phyloP scores from a whole-genome alignment of 2,113 vertebrate genomes.

The Spermophilus dauricus region DNA sequence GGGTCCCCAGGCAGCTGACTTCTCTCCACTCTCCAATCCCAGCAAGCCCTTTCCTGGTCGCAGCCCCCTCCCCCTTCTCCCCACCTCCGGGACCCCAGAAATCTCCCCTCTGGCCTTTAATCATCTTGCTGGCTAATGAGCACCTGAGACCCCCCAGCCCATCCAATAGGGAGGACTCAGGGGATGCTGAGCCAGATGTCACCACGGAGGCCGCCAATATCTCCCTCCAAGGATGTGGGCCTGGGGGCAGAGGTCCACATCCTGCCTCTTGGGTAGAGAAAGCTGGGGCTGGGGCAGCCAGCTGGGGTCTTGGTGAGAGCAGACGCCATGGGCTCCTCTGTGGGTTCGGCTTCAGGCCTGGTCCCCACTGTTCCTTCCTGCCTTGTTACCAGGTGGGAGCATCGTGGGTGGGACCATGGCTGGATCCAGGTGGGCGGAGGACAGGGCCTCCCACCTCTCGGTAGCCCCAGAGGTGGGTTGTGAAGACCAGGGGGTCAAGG shows the following conservation, averaged over 20 bases:
- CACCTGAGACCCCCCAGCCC: slow-evolving; percentile 47
- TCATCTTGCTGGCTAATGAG: slow-evolving; percentile 63
- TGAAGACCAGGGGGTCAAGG: background rate
- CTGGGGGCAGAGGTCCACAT: slow-evolving; percentile 36
- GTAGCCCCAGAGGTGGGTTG: background rate
- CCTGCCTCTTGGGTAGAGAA: slow-evolving; percentile 52
- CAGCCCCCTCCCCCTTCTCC: background rate
- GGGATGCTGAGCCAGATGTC: slow-evolving; percentile 65
- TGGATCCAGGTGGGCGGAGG: background rate
- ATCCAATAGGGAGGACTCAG: background rate
- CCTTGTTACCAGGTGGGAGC: background rate
- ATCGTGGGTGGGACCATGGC: background rate
- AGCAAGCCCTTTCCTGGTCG: background rate
- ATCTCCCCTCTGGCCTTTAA: slow-evolving; percentile 28
- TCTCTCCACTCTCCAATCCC: background rate
- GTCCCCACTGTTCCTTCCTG: background rate
- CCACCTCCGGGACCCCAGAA: background rate
- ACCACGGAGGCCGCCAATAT: background rate
- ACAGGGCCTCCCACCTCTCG: background rate
- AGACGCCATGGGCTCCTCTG: background rate
- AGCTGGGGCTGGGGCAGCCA: background rate
- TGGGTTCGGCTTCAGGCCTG: background rate
- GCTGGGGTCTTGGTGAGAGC: rapidly evolving
- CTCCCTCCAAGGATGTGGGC: slow-evolving; percentile 56
- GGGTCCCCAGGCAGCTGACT: background rate